Percentiles rank a stretch among this genome's conserved stretches.
phyloP scores from a whole-genome alignment of 1,140 invertebrate species.

The Tenebrio molitor region DNA sequence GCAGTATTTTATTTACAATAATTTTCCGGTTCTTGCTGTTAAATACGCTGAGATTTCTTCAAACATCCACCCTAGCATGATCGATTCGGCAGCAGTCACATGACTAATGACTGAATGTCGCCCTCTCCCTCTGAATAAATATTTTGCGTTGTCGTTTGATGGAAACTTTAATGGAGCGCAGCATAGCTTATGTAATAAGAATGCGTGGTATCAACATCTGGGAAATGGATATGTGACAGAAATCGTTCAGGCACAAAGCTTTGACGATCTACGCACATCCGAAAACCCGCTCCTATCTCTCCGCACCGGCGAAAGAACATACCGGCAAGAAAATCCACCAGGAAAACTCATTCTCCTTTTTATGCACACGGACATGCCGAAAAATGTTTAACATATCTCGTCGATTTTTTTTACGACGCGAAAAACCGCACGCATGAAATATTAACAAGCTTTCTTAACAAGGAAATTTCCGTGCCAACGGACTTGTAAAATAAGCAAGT shows the following conservation, averaged over 20 bases:
- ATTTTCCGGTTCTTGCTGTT: no score
- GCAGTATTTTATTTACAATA: no score
- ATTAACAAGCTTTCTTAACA: neutral
- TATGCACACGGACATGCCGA: neutral
- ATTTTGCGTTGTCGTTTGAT: slow-evolving; percentile 22
- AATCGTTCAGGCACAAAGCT: slow-evolving; percentile 32
- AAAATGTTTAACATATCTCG: neutral
- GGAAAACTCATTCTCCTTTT: slow-evolving; percentile 7
- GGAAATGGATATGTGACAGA: slow-evolving; percentile 38
- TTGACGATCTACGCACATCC: slow-evolving; percentile 11
- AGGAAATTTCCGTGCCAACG: neutral
- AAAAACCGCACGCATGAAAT: neutral
- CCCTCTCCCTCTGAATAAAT: slow-evolving; percentile 15
- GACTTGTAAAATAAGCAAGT: neutral
- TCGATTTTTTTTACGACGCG: neutral
- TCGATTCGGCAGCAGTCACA: slow-evolving; percentile 13
- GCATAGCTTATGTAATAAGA: slow-evolving; percentile 37
- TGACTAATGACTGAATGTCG: slow-evolving; percentile 22
- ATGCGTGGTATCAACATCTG: slow-evolving; percentile 35
- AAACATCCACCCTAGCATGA: no score
- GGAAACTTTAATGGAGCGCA: slow-evolving; percentile 33
- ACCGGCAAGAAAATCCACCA: neutral
- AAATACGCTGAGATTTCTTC: no score
- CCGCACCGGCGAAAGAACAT: neutral
- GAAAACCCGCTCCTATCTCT: neutral